A percentile compares a stretch with the other conserved stretches of the same genome.
Conservation (phyloP, 2,888 invertebrate genomes). For the Meloe dianella region DNA sequence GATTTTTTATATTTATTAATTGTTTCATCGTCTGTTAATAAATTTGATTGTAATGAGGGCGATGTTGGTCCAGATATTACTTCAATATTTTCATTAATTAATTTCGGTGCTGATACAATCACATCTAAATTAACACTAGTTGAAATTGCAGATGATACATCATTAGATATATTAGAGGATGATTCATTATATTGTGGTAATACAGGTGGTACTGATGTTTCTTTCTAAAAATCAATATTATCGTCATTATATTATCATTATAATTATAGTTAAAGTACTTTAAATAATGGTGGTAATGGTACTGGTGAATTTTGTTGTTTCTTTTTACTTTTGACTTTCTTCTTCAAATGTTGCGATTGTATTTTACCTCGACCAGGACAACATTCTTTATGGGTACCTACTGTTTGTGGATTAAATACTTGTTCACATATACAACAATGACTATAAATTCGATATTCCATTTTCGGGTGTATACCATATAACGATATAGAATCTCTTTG, state of each 20-base stretch:
- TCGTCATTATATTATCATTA: not conserved
- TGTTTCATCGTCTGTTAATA: constrained; percentile 23
- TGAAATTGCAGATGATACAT: not conserved
- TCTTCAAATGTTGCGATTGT: constrained; percentile 45
- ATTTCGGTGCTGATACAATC: not conserved
- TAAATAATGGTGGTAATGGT: constrained; percentile 49
- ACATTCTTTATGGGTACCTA: constrained; percentile 39
- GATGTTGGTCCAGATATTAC: constrained; percentile 30
- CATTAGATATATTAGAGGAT: constrained; percentile 1
- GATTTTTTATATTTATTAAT: constrained; percentile 41
- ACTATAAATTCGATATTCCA: constrained; percentile 52
- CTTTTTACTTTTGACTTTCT: constrained; percentile 51
- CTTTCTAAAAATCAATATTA: constrained; percentile 23
- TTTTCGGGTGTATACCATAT: constrained; percentile 54
- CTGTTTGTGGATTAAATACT: constrained; percentile 47
- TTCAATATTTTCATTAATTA: constrained; percentile 19
- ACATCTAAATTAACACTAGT: constrained; percentile 9
- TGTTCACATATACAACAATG: constrained; percentile 52
- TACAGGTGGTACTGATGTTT: constrained; percentile 24
- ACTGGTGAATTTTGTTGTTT: constrained; percentile 39
- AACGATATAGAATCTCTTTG: constrained; percentile 53
- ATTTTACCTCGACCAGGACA: constrained; percentile 44
- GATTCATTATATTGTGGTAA: constrained; percentile 25
- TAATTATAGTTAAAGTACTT: constrained; percentile 38
- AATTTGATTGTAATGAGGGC: constrained; percentile 14